Base-by-base conservation (phyloP, 2,113 vertebrate species). In the Odontesthes bonariensis region DNA sequence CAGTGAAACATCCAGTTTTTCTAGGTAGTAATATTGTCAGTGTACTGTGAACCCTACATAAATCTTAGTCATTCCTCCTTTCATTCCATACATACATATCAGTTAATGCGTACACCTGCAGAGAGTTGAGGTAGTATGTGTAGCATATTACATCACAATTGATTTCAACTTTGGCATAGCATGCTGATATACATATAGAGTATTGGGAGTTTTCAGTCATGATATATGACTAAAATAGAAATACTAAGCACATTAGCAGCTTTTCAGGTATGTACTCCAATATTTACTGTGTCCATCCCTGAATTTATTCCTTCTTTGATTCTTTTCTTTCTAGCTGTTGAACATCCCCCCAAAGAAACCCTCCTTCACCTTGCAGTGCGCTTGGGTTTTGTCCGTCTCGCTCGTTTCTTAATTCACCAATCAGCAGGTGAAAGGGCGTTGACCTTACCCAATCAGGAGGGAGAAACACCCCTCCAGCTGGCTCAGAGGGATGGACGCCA, bases 311-410 rank as follows among this genome's bases (percentile, higher is more conserved):
- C 0, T 16, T 33, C 12, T 53, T 65, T 59, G 1, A 27, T 27
- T 40, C 3, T 55, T 33, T 62, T 49, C 16, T 56, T 51, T 23
- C 10, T 61, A 89, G 89, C n/a, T 32, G 55, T 84, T 94, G 95
- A 91, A 2, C 69, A 67, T 57, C 87, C 86, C 4, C 83, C 76
- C 59, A 95, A 87, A 82, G 95, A 97, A 86, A 93, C 94, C 20
- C 93, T 96, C 56, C 92, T 97, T 11, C 96, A 96, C 49, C 74
- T 97, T 33, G 88, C 94, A 1, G 90, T 93, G 79, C 95, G 93
- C 66, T 90, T 96, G 86, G 95, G 94, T 67, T 91, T 97, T 61
- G 55, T 89, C 69, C 93, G 95, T 35, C 88, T 98, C 73, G 93
- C 87, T 2, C 91, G 89, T 51, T 96, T 96, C 88, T 88, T 97